Evolutionary conservation across 2,113 vertebrate species (phyloP).

Genomic region (Tupaia tana): DNA sequence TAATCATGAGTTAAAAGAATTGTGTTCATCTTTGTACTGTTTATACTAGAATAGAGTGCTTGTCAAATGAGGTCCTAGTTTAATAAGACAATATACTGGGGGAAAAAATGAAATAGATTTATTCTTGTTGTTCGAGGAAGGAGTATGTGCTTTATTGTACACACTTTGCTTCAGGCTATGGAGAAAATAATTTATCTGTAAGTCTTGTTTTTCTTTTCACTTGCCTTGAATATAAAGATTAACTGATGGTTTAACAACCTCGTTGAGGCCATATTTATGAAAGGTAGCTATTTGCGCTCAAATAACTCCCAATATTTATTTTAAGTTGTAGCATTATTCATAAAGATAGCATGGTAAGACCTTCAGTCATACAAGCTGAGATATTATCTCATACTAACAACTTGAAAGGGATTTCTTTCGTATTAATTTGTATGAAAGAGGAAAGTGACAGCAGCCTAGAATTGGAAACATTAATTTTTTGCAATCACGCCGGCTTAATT

Average conservation of each 20-base stretch:
- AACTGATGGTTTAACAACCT: constrained; percentile 66
- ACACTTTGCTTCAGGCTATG: constrained; percentile 48
- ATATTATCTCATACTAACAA: constrained; percentile 50
- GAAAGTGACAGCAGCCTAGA: background rate
- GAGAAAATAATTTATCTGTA: constrained; percentile 67
- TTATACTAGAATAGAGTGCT: constrained; percentile 55
- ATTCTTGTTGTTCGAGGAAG: constrained; percentile 56
- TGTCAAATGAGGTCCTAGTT: constrained; percentile 34
- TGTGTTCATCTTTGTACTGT: constrained; percentile 44
- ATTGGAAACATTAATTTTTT: constrained; percentile 6
- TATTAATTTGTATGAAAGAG: constrained; percentile 29
- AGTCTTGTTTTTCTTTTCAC: constrained; percentile 52
- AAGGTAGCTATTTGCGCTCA: constrained; percentile 15
- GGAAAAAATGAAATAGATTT: constrained; percentile 68
- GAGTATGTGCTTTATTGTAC: constrained; percentile 45
- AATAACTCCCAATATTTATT: constrained; percentile 51
- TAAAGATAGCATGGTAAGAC: constrained; percentile 12
- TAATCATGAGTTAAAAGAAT: constrained; percentile 59
- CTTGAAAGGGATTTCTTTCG: constrained; percentile 48
- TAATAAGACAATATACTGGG: constrained; percentile 53
- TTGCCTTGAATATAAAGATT: constrained; percentile 69
- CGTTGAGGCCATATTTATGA: constrained; percentile 55
- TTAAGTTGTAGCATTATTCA: constrained; percentile 61
- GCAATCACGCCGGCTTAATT: background rate
- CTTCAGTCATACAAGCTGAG: constrained; percentile 50